Evolutionary conservation across 2,797 vertebrate species (phyloP), one percentile per base, ranked within the genome.

Genomic region (Toxotes lorentzi): DNA sequence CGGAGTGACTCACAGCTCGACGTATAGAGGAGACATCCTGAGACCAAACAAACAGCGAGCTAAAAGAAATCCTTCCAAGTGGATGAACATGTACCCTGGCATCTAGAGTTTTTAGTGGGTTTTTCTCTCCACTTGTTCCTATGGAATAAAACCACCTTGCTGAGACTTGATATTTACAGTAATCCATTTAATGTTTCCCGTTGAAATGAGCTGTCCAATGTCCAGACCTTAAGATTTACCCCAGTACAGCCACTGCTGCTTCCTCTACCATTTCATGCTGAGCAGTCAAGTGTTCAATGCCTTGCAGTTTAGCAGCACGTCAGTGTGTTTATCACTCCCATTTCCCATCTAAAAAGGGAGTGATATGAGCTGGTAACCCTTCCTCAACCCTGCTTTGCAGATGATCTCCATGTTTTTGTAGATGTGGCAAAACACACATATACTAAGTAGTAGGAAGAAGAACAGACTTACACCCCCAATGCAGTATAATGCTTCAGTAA

Each of bases 1-100:
- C 17, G 14, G 21, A 77, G 54, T 16, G 57, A 76, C 51, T 79
- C 80, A 60, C 17, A 67, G 73, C 57, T 81, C 69, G 38, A 58
- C 43, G 57, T 38, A 14, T 4, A 10, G 34, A 72, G 34, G 40
- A 45, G 56, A 57, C 21, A 0, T 0, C 40, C 45, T 65, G 51
- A 62, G 51, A 81, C 12, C 54, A 68, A 76, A 82, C 59, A 68
- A 73, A 66, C 66, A 50, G 38, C 17, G 40, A 30, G 30, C 59
- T 48, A 7, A 23, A 72, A 40, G 4, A 73, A 71, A 73, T 53
- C 53, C 45, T 45, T 34, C 27, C n/a, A 38, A 32, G 2, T 7
- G 56, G 63, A 50, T 38, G 27, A 58, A 73, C 2, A 3, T 43
- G 47, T 16, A 19, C 6, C 2, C 0, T 30, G n/a, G 10, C 45